Evolutionary conservation across 92 coral and sea anemone species (phyloP).

Genomic region (Epizoanthus scotinus): DNA sequence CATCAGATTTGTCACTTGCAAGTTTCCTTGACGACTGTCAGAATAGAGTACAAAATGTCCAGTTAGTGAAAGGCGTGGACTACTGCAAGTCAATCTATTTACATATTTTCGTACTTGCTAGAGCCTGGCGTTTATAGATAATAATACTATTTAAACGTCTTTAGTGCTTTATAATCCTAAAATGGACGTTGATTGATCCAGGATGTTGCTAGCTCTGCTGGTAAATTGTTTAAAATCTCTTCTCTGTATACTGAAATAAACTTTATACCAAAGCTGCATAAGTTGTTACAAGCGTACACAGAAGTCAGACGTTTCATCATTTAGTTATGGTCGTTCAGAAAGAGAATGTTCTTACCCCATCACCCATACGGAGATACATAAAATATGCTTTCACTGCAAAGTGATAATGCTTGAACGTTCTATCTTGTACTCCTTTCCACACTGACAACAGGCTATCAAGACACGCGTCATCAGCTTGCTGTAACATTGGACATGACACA

Average conservation of each 20-base stretch:
- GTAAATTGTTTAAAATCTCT: too few relatives aligned
- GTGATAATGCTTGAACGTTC: conserved; percentile 93
- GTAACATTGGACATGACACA: conserved; percentile 74
- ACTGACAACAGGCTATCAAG: conserved; percentile 76
- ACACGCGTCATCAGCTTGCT: conserved; percentile 71
- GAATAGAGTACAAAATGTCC: background rate
- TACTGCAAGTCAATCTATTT: background rate
- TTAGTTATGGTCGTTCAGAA: background rate
- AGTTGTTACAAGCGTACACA: conserved; percentile 19
- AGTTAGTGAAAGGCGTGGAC: background rate
- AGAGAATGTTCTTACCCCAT: conserved; percentile 54
- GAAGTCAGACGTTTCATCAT: background rate
- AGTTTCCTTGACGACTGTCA: conserved; percentile 28
- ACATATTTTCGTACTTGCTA: too few relatives aligned
- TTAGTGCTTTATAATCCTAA: too few relatives aligned
- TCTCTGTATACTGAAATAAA: too few relatives aligned
- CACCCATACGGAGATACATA: conserved; percentile 90
- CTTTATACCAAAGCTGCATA: too few relatives aligned
- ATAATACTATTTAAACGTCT: conserved; percentile 1
- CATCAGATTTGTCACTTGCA: conserved; percentile 31
- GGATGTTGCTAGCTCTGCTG: too few relatives aligned
- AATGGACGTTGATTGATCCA: too few relatives aligned
- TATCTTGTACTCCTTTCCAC: conserved; percentile 92
- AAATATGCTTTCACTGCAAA: conserved; percentile 98
- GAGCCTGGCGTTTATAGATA: too few relatives aligned